phyloP scores from a whole-genome alignment of 2,888 invertebrate genomes.

The Liopterus haemorrhoidalis region DNA sequence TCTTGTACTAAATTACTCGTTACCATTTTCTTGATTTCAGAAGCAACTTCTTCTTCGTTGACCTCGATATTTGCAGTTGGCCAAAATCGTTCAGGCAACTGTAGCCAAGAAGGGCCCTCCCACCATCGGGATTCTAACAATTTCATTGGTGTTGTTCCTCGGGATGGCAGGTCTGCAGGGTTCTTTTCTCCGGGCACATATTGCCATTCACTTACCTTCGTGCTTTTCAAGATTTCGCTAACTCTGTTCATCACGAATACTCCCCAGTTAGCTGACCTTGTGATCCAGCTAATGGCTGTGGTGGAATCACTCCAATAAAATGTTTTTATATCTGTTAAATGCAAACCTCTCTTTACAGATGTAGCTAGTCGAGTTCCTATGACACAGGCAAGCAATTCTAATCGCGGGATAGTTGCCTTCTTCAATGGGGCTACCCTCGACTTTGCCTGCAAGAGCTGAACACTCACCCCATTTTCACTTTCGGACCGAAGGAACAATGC shows the following conservation, averaged over 20 bases:
- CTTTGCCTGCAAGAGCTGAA: slow-evolving; percentile 31
- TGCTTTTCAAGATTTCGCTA: slow-evolving; percentile 32
- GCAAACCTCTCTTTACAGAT: slow-evolving; percentile 12
- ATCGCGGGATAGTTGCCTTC: slow-evolving; percentile 32
- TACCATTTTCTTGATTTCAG: background rate
- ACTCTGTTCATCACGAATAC: slow-evolving; percentile 29
- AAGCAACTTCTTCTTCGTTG: background rate
- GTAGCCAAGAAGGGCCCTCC: background rate
- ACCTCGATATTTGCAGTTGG: background rate
- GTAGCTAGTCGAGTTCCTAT: slow-evolving; percentile 30
- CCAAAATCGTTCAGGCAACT: background rate
- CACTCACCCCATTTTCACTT: slow-evolving; percentile 24
- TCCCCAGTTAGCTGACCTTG: slow-evolving; percentile 27
- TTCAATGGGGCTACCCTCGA: slow-evolving; percentile 34
- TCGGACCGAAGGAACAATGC: background rate
- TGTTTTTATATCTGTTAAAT: slow-evolving; percentile 13
- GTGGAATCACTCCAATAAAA: slow-evolving; percentile 33
- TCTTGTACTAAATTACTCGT: too few species aligned
- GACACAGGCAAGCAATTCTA: slow-evolving; percentile 36
- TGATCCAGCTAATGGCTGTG: slow-evolving; percentile 33
- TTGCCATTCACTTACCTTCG: slow-evolving; percentile 27
- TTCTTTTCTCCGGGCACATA: slow-evolving; percentile 35
- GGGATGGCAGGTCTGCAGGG: slow-evolving; percentile 35
- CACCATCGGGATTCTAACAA: background rate
- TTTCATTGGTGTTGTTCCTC: slow-evolving; percentile 31